Base-by-base conservation (phyloP, 2,797 vertebrate genomes). In the Mastacembelus armatus region DNA sequence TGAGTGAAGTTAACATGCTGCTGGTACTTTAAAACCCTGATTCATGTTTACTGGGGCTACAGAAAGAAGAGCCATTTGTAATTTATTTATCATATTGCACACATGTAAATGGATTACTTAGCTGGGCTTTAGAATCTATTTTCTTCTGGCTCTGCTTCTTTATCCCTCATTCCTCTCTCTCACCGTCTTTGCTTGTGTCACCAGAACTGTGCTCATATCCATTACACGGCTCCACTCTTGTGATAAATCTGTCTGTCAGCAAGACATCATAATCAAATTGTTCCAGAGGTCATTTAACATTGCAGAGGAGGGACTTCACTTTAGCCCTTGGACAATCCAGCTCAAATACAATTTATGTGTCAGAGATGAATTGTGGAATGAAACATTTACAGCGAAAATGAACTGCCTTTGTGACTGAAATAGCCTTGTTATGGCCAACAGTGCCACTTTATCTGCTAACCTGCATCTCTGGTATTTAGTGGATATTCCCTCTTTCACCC, bases 271-370 rank as follows among this genome's bases (percentile, higher is more conserved):
- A 92, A 94, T 94, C 91, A 92, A 93, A 94, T 94, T 92, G 91
- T 94, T 94, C 89, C 92, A 93, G 92, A 93, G 93, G 93, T 94
- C 92, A 93, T 94, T 94, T 93, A 93, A 91, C 91, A 94, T 94
- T 78, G 85, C 88, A 88, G 85, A 91, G 89, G 88, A 92, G 89
- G 89, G 91, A 90, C 90, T 92, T 87, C 81, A 85, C 83, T 92
- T 88, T 78, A 87, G 90, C 84, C 90, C 78, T 85, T 29, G 68
- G 88, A 91, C 89, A 89, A 92, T 88, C 85, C 63, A 74, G 87
- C 91, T 90, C 85, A 88, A 92, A 93, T 85, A 89, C 90, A 91
- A 92, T 94, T 93, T 90, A 89, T 89, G 80, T 93, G 91, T 93
- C 90, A 91, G 90, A 92, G 92, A 94, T 92, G 89, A 93, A 92